Base-by-base conservation (phyloP, 2,888 invertebrate species). In the Ellobium chinense region DNA sequence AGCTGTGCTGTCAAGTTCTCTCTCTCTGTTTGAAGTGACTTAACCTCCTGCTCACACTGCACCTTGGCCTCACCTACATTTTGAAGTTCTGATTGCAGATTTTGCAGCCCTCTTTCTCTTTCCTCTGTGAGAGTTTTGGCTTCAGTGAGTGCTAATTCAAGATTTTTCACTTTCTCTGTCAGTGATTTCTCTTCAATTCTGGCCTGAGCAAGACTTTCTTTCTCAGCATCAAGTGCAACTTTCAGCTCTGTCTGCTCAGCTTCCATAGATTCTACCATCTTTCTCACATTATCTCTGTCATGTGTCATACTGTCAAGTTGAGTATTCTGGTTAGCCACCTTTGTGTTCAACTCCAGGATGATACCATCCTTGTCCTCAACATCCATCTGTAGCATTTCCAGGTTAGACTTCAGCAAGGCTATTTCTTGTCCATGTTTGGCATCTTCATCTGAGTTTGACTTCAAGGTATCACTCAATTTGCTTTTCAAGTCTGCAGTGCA, bases 371-470 rank as follows among this genome's bases (percentile, higher is more conserved):
- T 84, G 65, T 84, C 84, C 36, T 84, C 84, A 63, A 85, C 39
- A 58, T 85, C 85, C 78, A 83, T 84, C 80, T 85, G 83, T 37
- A 89, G 46, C 68, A 81, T 78, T 29, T 83, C 81, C 66, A 80
- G 82, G 75, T 85, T 88, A 72, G 79, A 85, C 77, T 79, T 80
- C 78, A 78, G 70, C 3, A 2, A 54, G 18, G 34, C 37, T n/a
- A 39, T 2, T 29, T 78, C 69, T 24, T 62, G 39, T 4, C 39
- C 24, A 36, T 62, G 70, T 12, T 37, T 36, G 29, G 27, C 37
- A 9, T n/a, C 68, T 2, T 24, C 62, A 27, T 63, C 74, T 29
- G 21, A 27, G 9, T 39, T 62, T 9, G 7, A 7, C 9, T 24
- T 39, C 29, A 9, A 27, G 12, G 46, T 37, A n/a, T 36, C 62